Conservation (phyloP, 1,140 invertebrate genomes). For the Drosophila arizonae region DNA sequence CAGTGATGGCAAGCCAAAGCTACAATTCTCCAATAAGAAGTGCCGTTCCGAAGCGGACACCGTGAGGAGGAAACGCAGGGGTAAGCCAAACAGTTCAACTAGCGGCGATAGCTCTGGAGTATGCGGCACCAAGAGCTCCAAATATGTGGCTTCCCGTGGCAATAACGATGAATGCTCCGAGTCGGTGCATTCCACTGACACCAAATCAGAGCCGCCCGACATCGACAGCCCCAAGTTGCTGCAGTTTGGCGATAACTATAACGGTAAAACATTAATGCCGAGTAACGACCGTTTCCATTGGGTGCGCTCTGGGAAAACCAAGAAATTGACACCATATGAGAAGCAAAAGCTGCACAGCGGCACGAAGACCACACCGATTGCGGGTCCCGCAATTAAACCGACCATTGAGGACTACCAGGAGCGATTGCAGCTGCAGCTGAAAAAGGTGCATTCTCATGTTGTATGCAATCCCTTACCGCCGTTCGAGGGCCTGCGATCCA, state of each 20-base stretch:
- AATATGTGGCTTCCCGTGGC: no score
- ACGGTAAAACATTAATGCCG: background rate
- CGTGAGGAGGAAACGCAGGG: background rate
- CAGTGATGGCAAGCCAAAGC: background rate
- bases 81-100: background rate
- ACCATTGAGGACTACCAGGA: background rate
- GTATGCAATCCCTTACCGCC: no score
- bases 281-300: background rate
- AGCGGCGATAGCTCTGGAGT: no score
- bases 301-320: slow-evolving; percentile 10
- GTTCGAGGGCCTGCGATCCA: background rate
- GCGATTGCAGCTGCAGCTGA: no score
- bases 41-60: background rate
- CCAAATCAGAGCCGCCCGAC: background rate
- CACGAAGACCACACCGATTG: background rate
- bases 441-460: background rate
- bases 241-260: no score
- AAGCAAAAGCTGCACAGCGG: background rate
- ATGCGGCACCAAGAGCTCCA: no score
- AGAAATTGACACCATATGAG: background rate
- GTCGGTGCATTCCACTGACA: background rate
- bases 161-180: no score
- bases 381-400: background rate
- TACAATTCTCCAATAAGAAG: background rate
- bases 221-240: background rate